Base-by-base conservation (phyloP, 2,113 vertebrate species). In the Plotosus lineatus region DNA sequence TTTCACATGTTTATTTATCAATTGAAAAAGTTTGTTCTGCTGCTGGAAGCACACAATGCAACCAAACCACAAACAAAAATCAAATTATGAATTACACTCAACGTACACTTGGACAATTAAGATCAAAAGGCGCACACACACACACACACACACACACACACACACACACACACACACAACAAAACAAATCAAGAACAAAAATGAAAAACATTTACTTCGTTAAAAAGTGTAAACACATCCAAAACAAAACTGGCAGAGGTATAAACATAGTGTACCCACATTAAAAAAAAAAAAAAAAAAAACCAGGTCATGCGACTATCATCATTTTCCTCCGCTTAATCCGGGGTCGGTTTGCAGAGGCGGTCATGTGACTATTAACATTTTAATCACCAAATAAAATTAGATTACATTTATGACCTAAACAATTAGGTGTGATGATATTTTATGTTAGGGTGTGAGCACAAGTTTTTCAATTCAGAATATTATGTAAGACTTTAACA, bases 161-260 rank as follows among this genome's bases (percentile, higher is more conserved):
- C 33, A 42, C 73, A 81, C 21, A 28, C 21, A 23, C 15, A 17
- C 12, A n/a, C 40, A 21, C 44, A 66, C 21, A 69, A 58, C 12
- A 40, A 53, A 61, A 77, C 12, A 40, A 83, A 17, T 75, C 28
- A 63, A 50, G 26, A 60, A 38, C 38, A 63, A 44, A 75, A 63
- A 46, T 21, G 14, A 28, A 80, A 63, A 71, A 36, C 15, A 82
- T 61, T 23, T 44, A 78, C 65, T 48, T 51, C 36, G 65, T 38
- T 17, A 56, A 65, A 84, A 82, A 26, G 48, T 82, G 78, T 84
- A 86, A 86, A 82, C 79, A 72, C 55, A 65, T 83, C 36, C 6
- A 50, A 82, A 80, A 68, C 21, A 77, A 84, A 74, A 68, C 9
- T 73, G 73, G 60, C 23, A 51, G 44, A 65, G 76, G 76, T 65